These are phyloP conservation scores for Paraplagusia blochii DNA, from an alignment of 2,113 vertebrate species.

Conservation along the genomic window DNA sequence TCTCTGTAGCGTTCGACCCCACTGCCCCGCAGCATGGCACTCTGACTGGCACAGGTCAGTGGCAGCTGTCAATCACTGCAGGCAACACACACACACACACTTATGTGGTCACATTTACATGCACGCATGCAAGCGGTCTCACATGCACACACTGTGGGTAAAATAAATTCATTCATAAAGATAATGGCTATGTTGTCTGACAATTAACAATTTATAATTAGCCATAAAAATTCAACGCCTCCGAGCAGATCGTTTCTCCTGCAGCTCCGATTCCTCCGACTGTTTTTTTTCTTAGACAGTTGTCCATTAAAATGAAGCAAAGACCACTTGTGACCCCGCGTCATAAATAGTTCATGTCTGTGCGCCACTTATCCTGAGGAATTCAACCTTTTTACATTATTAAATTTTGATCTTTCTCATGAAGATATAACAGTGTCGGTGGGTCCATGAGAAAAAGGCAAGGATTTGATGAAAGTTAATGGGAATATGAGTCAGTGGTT, in stretches of 20 bases:
- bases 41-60: slow-evolving; percentile 79
- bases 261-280: not conserved
- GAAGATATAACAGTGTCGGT: not conserved
- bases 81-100: slow-evolving; percentile 19
- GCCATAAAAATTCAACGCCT: slow-evolving; percentile 3
- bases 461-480: not conserved
- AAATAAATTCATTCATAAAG: slow-evolving; percentile 34
- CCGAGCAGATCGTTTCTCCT: slow-evolving; percentile 2
- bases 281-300: slow-evolving; percentile 7
- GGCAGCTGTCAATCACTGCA: slow-evolving; percentile 80
- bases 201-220: slow-evolving; percentile 40
- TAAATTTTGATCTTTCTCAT: not conserved
- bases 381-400: not conserved
- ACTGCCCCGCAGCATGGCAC: slow-evolving; percentile 72
- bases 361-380: slow-evolving; percentile 5
- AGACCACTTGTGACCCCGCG: not conserved
- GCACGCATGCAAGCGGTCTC: slow-evolving; percentile 16
- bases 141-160: slow-evolving; percentile 3
- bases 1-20: slow-evolving; percentile 76
- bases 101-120: not conserved
- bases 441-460: not conserved
- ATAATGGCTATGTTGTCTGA: slow-evolving; percentile 15
- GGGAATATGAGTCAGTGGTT: not conserved
- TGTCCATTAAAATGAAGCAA: slow-evolving; percentile 11
- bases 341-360: slow-evolving; percentile 8